phyloP scores from a whole-genome alignment of 2,888 invertebrate genomes.

The Aspidapion aeneum region DNA sequence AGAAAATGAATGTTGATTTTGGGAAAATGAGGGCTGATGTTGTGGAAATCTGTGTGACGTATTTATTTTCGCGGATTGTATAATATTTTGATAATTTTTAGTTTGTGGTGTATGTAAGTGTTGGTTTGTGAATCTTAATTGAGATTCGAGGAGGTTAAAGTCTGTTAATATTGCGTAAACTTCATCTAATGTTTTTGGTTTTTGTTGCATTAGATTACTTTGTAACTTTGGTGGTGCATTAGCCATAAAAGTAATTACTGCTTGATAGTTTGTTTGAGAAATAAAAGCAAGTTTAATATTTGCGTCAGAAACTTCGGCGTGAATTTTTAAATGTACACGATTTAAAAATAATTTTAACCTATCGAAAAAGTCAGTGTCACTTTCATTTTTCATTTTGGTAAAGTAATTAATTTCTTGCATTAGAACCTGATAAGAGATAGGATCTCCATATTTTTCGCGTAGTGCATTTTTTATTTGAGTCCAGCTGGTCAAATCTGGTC shows the following conservation, averaged over 20 bases:
- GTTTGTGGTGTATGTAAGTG: background rate
- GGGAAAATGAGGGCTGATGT: background rate
- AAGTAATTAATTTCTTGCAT: background rate
- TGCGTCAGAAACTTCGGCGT: background rate
- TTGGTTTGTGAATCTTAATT: background rate
- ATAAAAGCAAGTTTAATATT: background rate
- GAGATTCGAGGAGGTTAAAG: background rate
- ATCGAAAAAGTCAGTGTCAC: background rate
- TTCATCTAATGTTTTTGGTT: background rate
- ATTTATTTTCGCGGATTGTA: background rate
- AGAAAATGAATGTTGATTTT: background rate
- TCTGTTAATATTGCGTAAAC: background rate
- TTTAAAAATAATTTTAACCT: background rate
- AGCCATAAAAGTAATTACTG: background rate
- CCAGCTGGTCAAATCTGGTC: background rate
- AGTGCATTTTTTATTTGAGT: background rate
- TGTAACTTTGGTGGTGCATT: background rate
- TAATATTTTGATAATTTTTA: background rate
- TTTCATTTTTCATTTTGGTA: background rate
- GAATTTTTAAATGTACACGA: no score
- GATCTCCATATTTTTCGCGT: background rate
- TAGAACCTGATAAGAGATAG: background rate
- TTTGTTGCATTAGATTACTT: background rate
- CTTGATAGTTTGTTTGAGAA: background rate
- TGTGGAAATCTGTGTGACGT: background rate